Evolutionary conservation across 2,888 invertebrate genomes (phyloP).

Genomic region (Spilarctia lutea): DNA sequence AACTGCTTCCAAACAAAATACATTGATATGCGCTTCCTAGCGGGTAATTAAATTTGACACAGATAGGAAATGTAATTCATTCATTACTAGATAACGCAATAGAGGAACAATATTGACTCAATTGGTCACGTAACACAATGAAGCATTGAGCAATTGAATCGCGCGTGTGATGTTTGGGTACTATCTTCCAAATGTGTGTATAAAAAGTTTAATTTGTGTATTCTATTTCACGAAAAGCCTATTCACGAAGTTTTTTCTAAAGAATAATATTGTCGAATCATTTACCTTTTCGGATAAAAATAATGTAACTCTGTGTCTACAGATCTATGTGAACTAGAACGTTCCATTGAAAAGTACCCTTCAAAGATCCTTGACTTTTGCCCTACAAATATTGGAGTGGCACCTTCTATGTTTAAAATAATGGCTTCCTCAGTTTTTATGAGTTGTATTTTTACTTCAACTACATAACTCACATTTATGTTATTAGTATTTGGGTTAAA

Average conservation of each 20-base stretch:
- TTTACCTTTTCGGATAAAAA: slow-evolving; percentile 11
- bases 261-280: neutral
- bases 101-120: slow-evolving; percentile 63
- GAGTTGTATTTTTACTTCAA: neutral
- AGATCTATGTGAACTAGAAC: slow-evolving; percentile 50
- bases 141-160: slow-evolving; percentile 54
- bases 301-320: slow-evolving; percentile 36
- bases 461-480: neutral
- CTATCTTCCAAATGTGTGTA: slow-evolving; percentile 16
- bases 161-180: slow-evolving; percentile 35
- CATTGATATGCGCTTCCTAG: slow-evolving; percentile 40
- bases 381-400: slow-evolving; percentile 67
- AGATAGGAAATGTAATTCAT: slow-evolving; percentile 49
- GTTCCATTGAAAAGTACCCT: slow-evolving; percentile 52
- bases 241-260: slow-evolving; percentile 5
- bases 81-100: slow-evolving; percentile 55
- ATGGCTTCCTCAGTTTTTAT: neutral
- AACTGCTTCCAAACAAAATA: slow-evolving; percentile 12
- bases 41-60: slow-evolving; percentile 47
- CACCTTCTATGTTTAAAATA: slow-evolving; percentile 36
- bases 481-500: neutral
- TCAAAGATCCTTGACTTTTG: slow-evolving; percentile 59
- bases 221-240: neutral
- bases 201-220: slow-evolving; percentile 19
- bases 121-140: slow-evolving; percentile 60